Evolutionary conservation across 2,888 invertebrate genomes (phyloP).

Genomic region (Chloromyia formosa): DNA sequence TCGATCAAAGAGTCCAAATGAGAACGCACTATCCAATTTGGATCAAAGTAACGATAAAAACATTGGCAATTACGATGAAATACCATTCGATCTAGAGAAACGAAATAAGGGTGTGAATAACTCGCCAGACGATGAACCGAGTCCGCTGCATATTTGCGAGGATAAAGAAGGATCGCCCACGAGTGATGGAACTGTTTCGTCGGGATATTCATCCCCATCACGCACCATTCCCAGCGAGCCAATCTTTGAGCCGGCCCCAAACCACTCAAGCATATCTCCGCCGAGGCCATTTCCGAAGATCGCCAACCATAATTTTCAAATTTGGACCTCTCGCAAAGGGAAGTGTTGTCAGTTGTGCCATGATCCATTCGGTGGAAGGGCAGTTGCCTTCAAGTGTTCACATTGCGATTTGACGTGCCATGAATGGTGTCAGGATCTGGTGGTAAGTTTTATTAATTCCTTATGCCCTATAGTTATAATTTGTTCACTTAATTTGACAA

Average conservation of each 20-base stretch:
- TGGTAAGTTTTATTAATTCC: conserved; percentile 52
- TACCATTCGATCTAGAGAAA: background rate
- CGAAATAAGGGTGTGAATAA: background rate
- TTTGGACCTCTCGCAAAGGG: conserved; percentile 47
- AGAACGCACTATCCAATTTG: too few relatives aligned
- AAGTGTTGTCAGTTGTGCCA: conserved; percentile 53
- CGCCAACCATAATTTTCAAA: too few relatives aligned
- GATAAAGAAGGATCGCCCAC: background rate
- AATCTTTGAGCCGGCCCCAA: too few relatives aligned
- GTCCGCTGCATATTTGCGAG: background rate
- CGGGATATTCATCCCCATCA: background rate
- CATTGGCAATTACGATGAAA: conserved; percentile 36
- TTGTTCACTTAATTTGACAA: background rate
- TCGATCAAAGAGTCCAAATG: too few relatives aligned
- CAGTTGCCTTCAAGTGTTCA: conserved; percentile 50
- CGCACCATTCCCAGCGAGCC: too few relatives aligned
- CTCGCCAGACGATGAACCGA: background rate
- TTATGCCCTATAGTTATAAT: background rate
- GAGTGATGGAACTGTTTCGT: background rate
- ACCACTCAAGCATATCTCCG: too few relatives aligned
- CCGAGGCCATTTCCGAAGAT: too few relatives aligned
- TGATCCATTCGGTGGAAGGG: conserved; percentile 47
- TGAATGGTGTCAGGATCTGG: conserved; percentile 50
- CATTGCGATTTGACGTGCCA: conserved; percentile 52
- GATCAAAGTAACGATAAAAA: background rate